These are phyloP conservation scores for Oxycera nigricornis DNA, from an alignment of 2,888 invertebrate genomes.

Conservation along the genomic window DNA sequence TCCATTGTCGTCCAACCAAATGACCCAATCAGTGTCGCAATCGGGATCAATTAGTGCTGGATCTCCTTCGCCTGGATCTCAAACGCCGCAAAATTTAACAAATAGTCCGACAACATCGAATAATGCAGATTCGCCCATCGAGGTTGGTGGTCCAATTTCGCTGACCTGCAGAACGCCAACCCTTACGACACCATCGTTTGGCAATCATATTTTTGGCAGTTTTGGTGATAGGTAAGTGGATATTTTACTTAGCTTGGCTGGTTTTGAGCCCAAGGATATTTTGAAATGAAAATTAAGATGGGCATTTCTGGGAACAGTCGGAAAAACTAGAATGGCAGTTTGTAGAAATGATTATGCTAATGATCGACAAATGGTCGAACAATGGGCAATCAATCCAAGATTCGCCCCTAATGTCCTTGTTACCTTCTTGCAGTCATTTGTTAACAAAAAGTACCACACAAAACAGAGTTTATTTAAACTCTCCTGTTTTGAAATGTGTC, in stretches of 20 bases:
- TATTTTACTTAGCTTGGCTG: no score
- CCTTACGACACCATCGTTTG: slow-evolving; percentile 67
- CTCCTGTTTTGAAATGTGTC: slow-evolving; percentile 22
- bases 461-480: not conserved
- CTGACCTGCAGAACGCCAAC: slow-evolving; percentile 56
- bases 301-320: no score
- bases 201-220: slow-evolving; percentile 72
- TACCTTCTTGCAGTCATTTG: no score
- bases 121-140: slow-evolving; percentile 68
- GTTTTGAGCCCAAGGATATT: no score
- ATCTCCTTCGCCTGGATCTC: slow-evolving; percentile 60
- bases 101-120: slow-evolving; percentile 68
- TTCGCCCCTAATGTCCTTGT: no score
- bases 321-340: no score
- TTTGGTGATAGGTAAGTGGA: slow-evolving; percentile 66
- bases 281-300: no score
- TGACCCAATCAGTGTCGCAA: slow-evolving; percentile 61
- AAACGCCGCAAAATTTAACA: slow-evolving; percentile 60
- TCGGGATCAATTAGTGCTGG: slow-evolving; percentile 64
- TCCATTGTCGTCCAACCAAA: slow-evolving; percentile 59
- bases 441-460: not conserved
- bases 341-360: no score
- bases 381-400: no score
- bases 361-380: no score
- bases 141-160: slow-evolving; percentile 62